Evolutionary conservation across 1,140 invertebrate species (phyloP), one percentile per base, ranked within the genome.

Genomic region (Araneus ventricosus): DNA sequence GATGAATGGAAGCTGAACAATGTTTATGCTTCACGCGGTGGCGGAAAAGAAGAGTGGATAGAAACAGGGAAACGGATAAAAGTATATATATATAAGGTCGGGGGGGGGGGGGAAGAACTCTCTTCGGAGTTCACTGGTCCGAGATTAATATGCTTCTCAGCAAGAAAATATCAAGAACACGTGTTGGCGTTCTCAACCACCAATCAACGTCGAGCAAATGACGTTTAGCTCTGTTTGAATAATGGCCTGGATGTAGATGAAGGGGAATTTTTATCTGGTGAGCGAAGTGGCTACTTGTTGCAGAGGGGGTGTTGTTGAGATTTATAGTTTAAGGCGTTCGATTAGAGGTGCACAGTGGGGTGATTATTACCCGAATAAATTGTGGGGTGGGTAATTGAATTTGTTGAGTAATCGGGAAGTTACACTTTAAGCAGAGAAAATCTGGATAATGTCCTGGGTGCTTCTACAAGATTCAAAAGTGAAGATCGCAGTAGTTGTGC

Each of bases 11-110:
- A 22, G 70, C 70, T 45, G 75, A 61, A 82, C 89, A 84, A 91
- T 84, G 75, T 63, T 61, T 91, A 91, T 82, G 57, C 88, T 39
- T 63, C 41, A 59, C n/a, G 41, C 52, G 59, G 70, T 24, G 39
- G 30, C 80, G 61, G 39, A 59, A 45, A 41, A 85, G n/a, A 45
- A 45, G 39, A 24, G 45, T 22, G 24, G 34, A 79, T 97, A 3
- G 98, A 97, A 14, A 97, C 27, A 70, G 57, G 86, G 89, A 91
- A 91, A 84, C 80, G 79, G 89, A 91, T 91, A 91, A 91, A 84
- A 91, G 89, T 84, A 84, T 27, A 34, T 80, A 88, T 30, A 52
- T 52, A 52, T 52, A 52, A 4, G 17, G 2, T 0, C 0, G 17
- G 0, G 45, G 10, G 45, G 10, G 45, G 57, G 41, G 52, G 41